Evolutionary conservation across 2,113 vertebrate species (phyloP).

Genomic region (Pelobates fuscus): DNA sequence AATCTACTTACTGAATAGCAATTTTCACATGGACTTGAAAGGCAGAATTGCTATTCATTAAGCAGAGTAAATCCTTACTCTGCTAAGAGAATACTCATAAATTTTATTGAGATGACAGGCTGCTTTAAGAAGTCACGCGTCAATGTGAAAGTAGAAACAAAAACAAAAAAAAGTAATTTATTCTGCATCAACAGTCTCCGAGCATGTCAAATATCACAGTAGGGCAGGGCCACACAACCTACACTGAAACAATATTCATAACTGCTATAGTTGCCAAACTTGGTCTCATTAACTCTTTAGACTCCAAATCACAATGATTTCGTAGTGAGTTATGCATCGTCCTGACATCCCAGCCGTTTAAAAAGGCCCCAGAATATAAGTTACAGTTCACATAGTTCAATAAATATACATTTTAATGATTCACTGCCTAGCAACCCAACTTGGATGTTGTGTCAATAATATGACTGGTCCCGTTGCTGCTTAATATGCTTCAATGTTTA

Average conservation of each 20-base stretch:
- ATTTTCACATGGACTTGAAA: too few species aligned
- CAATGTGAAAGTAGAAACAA: too few species aligned
- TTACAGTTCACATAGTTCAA: constrained; percentile 3
- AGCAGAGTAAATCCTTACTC: too few species aligned
- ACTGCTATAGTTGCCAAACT: background rate
- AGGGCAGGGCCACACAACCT: background rate
- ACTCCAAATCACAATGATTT: background rate
- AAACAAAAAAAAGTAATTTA: background rate
- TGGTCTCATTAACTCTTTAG: background rate
- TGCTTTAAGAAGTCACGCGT: too few species aligned
- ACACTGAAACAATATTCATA: background rate
- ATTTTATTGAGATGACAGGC: too few species aligned
- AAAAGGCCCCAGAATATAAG: background rate
- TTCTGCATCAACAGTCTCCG: constrained; percentile 9
- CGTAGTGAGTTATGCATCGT: too few species aligned
- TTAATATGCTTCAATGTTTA: background rate
- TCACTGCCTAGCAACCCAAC: constrained; percentile 5
- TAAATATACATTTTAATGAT: constrained; percentile 15
- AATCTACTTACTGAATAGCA: too few species aligned
- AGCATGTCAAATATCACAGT: constrained; percentile 7
- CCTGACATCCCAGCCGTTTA: background rate
- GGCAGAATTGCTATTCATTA: too few species aligned
- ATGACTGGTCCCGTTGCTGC: background rate
- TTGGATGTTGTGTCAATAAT: constrained; percentile 1
- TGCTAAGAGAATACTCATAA: too few species aligned